Conservation (phyloP, 2,113 vertebrate genomes). For the Triplophysa dalaica region DNA sequence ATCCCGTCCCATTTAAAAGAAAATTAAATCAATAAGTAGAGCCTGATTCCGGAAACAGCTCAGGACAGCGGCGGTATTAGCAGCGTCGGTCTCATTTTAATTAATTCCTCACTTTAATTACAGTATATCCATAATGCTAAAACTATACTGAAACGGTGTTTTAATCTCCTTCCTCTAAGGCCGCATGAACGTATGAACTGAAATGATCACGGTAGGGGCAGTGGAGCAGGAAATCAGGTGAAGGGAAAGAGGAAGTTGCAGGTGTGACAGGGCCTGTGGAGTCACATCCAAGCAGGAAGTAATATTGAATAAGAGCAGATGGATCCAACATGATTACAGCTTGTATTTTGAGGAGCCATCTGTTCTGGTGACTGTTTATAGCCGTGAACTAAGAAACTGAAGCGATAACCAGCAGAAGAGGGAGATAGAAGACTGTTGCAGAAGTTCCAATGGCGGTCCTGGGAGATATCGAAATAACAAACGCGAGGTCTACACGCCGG, state of each 20-base stretch:
- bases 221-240: conserved; percentile 35
- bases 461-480: conserved; percentile 8
- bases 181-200: not conserved
- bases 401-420: conserved; percentile 44
- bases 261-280: conserved; percentile 50
- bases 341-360: conserved; percentile 57
- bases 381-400: conserved; percentile 47
- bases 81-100: too few species aligned
- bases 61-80: too few species aligned
- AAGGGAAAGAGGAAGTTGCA: conserved; percentile 49
- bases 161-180: not conserved
- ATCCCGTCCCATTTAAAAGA: too few species aligned
- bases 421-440: conserved; percentile 16
- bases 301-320: conserved; percentile 54
- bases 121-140: not conserved
- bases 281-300: conserved; percentile 29
- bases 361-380: conserved; percentile 50
- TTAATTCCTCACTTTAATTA: not conserved
- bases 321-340: conserved; percentile 51
- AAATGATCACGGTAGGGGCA: not conserved
- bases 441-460: conserved; percentile 4
- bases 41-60: too few species aligned
- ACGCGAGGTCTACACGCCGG: not conserved
- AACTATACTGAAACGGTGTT: not conserved
- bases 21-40: too few species aligned